These are phyloP conservation scores for Cnemophilus loriae DNA, from an alignment of 2,113 vertebrate genomes.

Conservation along the genomic window DNA sequence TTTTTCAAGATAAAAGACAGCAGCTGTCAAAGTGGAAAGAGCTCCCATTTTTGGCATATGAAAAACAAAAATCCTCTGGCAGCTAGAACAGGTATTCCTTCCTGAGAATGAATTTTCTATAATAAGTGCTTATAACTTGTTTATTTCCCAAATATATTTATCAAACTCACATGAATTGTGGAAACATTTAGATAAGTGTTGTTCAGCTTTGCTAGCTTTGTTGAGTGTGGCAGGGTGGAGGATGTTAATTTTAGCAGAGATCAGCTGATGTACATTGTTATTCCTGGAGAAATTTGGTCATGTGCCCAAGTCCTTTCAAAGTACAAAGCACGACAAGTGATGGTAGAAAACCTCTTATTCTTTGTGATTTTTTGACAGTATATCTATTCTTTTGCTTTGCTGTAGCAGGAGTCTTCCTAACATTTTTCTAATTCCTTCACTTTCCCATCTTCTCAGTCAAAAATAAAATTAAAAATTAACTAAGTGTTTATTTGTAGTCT, in stretches of 20 bases:
- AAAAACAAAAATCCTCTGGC: not conserved
- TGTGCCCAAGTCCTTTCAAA: not conserved
- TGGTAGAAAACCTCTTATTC: not conserved
- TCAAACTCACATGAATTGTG: not conserved
- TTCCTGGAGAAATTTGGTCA: not conserved
- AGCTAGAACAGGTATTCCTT: not conserved
- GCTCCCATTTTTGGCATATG: not conserved
- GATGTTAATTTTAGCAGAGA: slow-evolving; percentile 8
- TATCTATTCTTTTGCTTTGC: not conserved
- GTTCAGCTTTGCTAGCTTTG: not conserved
- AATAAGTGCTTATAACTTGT: not conserved
- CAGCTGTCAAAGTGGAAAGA: not conserved
- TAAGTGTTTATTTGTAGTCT: not conserved
- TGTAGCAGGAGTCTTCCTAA: not conserved
- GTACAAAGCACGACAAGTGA: not conserved
- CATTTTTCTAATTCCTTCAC: not conserved
- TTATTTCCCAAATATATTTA: not conserved
- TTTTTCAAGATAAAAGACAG: not conserved
- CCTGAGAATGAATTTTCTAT: not conserved
- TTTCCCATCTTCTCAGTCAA: not conserved
- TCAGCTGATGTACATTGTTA: slow-evolving; percentile 3
- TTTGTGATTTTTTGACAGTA: not conserved
- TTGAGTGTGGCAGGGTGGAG: not conserved
- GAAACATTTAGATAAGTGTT: not conserved
- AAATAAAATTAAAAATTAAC: not conserved